phyloP scores from a whole-genome alignment of 1,140 invertebrate species.

The Fragariocoptes setiger region DNA sequence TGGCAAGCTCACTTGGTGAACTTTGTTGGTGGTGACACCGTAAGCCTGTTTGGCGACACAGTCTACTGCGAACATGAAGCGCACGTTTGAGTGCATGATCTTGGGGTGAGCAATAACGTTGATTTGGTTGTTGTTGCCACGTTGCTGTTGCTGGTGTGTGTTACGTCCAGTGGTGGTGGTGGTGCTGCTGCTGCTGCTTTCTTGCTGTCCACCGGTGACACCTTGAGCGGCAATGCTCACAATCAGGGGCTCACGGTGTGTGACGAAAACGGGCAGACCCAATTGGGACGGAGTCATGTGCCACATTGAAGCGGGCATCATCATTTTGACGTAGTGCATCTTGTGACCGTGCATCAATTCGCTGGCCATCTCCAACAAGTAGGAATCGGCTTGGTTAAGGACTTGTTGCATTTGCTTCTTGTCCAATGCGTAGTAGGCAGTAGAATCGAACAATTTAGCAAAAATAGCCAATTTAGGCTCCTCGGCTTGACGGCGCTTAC shows the following conservation, averaged over 20 bases:
- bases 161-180: not conserved
- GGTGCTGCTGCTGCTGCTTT: too few species aligned
- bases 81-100: constrained; percentile 1
- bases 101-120: constrained; percentile 7
- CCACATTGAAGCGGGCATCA: constrained; percentile 7
- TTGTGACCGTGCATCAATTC: constrained; percentile 1
- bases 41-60: constrained; percentile 2
- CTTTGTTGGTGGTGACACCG: constrained; percentile 5
- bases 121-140: not conserved
- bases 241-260: constrained; percentile 8
- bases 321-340: constrained; percentile 9
- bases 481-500: constrained; percentile 1
- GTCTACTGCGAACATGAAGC: constrained; percentile 6
- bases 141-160: not conserved
- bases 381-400: constrained; percentile 6
- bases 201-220: constrained; percentile 1
- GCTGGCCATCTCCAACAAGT: not conserved
- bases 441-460: constrained; percentile 10
- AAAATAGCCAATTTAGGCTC: constrained; percentile 8
- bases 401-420: constrained; percentile 4
- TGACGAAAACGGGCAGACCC: constrained; percentile 8
- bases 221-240: constrained; percentile 6
- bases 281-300: constrained; percentile 9
- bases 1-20: constrained; percentile 6
- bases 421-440: constrained; percentile 8